A percentile compares a stretch with the other conserved stretches of the same genome.
Evolutionary conservation across 2,797 vertebrate genomes (phyloP).

Genomic region (Amazonetta brasiliensis): DNA sequence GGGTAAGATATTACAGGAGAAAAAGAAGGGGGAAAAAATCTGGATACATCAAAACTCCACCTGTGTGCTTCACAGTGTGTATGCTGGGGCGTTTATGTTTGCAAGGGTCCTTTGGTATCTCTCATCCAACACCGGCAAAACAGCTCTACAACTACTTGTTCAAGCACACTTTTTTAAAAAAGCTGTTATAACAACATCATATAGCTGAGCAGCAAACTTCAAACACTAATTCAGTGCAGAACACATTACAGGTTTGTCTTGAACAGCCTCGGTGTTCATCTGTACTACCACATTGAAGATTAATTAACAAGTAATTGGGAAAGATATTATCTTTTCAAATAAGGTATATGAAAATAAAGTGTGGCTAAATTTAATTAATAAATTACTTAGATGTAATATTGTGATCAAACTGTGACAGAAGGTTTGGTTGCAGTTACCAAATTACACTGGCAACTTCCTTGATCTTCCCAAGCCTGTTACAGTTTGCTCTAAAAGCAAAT

Average conservation of each 20-base stretch:
- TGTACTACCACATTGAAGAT: neutral
- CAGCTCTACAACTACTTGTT: neutral
- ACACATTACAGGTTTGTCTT: neutral
- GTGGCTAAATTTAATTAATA: neutral
- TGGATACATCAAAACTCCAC: neutral
- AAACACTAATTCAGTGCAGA: neutral
- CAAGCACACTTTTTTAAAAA: neutral
- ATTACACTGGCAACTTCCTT: neutral
- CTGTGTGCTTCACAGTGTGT: neutral
- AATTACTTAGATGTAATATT: neutral
- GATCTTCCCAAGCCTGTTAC: neutral
- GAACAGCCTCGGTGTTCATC: fast-evolving
- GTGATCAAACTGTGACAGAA: neutral
- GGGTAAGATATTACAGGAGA: neutral
- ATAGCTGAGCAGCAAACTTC: neutral
- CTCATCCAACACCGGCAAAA: neutral
- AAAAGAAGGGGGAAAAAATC: neutral
- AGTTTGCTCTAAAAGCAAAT: neutral
- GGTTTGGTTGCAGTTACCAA: neutral
- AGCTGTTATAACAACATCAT: neutral
- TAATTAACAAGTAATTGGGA: neutral
- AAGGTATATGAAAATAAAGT: neutral
- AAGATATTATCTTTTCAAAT: neutral
- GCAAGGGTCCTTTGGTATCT: neutral
- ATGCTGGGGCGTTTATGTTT: neutral